Evolutionary conservation across 2,113 vertebrate species (phyloP).

Genomic region (cat (Felis catus)): DNA sequence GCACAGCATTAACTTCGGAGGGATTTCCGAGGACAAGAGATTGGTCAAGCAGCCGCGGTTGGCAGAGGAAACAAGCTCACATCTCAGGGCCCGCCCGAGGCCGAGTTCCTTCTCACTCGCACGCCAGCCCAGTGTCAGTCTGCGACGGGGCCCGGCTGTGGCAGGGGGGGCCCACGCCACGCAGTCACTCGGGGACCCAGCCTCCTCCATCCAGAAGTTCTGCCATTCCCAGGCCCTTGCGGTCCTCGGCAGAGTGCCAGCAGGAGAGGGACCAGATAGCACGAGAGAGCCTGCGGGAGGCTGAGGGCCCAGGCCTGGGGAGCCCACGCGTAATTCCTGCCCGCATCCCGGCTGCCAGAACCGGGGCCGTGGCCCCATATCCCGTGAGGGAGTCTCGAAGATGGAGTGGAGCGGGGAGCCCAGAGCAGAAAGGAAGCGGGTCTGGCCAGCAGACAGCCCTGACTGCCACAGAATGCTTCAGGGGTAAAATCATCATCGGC

Average conservation of each 20-base stretch:
- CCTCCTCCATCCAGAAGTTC: rapidly evolving
- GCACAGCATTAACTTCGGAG: background rate
- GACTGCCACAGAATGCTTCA: background rate
- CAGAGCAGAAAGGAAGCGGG: background rate
- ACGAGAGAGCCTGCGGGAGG: background rate
- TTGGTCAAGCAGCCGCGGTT: background rate
- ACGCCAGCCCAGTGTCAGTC: background rate
- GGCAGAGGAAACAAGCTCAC: background rate
- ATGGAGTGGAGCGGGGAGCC: background rate
- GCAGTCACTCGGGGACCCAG: background rate
- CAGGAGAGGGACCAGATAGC: background rate
- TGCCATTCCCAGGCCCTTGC: background rate
- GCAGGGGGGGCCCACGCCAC: background rate
- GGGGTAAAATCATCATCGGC: background rate
- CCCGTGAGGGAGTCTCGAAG: background rate
- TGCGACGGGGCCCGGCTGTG: too few relatives aligned
- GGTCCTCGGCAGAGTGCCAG: background rate
- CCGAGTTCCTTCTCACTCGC: background rate
- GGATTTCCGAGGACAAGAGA: background rate
- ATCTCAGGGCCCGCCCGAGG: rapidly evolving
- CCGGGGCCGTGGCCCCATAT: rapidly evolving
- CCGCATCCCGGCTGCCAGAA: rapidly evolving
- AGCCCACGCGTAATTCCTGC: rapidly evolving
- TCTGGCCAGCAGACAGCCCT: background rate
- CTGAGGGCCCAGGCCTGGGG: background rate